These are phyloP conservation scores for Craseonycteris thonglongyai DNA, from an alignment of 2,113 vertebrate genomes.

Conservation along the genomic window DNA sequence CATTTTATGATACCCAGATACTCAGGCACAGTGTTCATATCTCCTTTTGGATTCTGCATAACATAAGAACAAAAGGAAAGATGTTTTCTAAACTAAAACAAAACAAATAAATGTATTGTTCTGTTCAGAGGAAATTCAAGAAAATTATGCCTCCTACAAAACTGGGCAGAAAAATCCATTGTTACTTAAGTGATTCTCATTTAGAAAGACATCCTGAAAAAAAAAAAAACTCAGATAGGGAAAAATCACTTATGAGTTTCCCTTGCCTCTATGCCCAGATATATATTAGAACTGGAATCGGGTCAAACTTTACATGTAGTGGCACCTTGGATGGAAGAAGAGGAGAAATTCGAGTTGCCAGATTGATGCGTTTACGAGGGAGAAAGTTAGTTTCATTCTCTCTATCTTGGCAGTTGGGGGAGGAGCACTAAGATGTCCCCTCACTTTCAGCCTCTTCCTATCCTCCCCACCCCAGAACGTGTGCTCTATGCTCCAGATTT, in stretches of 20 bases:
- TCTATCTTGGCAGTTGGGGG: neutral
- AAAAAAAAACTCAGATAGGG: neutral
- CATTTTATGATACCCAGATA: neutral
- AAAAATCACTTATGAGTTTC: neutral
- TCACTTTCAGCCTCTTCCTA: neutral
- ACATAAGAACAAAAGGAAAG: conserved; percentile 15
- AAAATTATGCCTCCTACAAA: neutral
- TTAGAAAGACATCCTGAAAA: neutral
- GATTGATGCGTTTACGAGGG: neutral
- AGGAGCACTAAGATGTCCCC: too few relatives aligned
- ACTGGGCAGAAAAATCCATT: neutral
- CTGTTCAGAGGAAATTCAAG: neutral
- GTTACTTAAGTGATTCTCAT: neutral
- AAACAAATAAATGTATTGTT: neutral
- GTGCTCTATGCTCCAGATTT: neutral
- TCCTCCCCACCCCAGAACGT: neutral
- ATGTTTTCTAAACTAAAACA: neutral
- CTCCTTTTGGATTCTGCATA: conserved; percentile 1
- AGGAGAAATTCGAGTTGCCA: neutral
- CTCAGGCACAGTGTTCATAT: neutral
- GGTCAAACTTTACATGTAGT: neutral
- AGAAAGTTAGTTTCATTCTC: neutral
- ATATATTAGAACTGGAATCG: neutral
- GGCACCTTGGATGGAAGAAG: neutral
- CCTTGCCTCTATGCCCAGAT: neutral